Percentiles rank a stretch among this genome's conserved stretches.
These are phyloP conservation scores for Mesoclemmys tuberculata DNA, from an alignment of 2,113 vertebrate genomes.

Conservation along the genomic window DNA sequence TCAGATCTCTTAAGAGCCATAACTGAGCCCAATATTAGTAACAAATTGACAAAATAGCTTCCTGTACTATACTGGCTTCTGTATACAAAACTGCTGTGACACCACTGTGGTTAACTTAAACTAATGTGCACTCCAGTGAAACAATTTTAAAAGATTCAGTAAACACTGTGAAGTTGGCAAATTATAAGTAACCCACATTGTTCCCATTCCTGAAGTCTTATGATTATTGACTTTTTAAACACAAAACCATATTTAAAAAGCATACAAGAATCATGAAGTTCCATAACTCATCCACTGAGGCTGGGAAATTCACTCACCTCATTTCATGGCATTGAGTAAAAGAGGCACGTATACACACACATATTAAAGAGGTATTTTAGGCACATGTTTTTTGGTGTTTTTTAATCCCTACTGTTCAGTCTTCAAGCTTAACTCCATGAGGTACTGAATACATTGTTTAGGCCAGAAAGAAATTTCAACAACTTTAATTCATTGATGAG, in stretches of 20 bases:
- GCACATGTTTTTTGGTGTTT: background rate
- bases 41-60: background rate
- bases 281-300: background rate
- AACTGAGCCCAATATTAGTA: background rate
- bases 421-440: background rate
- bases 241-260: background rate
- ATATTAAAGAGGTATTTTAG: background rate
- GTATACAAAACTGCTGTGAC: background rate
- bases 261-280: background rate
- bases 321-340: background rate
- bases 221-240: background rate
- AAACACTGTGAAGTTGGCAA: background rate
- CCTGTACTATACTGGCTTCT: background rate
- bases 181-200: background rate
- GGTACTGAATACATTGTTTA: constrained; percentile 1
- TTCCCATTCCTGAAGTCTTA: background rate
- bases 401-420: background rate
- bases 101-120: background rate
- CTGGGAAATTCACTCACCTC: background rate
- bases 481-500: background rate
- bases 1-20: background rate
- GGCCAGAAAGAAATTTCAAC: background rate
- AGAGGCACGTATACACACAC: background rate
- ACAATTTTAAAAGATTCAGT: background rate
- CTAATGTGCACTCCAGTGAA: background rate